Conservation (phyloP, 1,140 invertebrate species). For the Paraescarpia echinospica region DNA sequence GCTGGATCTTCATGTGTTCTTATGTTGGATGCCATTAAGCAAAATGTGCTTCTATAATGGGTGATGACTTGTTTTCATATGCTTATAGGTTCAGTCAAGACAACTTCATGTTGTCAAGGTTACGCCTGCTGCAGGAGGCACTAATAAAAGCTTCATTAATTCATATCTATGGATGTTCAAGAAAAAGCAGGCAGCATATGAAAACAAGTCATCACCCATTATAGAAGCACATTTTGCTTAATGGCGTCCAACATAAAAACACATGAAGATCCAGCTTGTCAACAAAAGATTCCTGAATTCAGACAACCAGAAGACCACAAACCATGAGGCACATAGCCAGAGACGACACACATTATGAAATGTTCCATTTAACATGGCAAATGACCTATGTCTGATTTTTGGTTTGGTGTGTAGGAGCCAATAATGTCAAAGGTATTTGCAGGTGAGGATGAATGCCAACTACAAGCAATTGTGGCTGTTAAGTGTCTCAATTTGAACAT, state of each 20-base stretch:
- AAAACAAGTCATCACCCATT: not conserved
- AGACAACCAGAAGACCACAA: not conserved
- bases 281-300: no score
- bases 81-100: not conserved
- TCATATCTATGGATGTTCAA: not conserved
- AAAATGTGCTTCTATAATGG: not conserved
- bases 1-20: no score
- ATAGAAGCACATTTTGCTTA: not conserved
- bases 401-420: no score
- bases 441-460: no score
- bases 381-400: no score
- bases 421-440: no score
- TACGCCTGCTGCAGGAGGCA: not conserved
- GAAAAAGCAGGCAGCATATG: not conserved
- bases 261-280: no score
- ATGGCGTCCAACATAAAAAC: not conserved
- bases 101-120: not conserved
- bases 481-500: no score
- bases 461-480: no score
- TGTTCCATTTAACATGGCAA: no score
- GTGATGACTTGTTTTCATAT: not conserved
- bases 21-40: not conserved
- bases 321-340: not conserved
- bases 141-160: not conserved
- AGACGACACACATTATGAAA: no score